Evolutionary conservation across 2,888 invertebrate species (phyloP), one percentile per base, ranked within the genome.

Genomic region (Anthrax anthrax): DNA sequence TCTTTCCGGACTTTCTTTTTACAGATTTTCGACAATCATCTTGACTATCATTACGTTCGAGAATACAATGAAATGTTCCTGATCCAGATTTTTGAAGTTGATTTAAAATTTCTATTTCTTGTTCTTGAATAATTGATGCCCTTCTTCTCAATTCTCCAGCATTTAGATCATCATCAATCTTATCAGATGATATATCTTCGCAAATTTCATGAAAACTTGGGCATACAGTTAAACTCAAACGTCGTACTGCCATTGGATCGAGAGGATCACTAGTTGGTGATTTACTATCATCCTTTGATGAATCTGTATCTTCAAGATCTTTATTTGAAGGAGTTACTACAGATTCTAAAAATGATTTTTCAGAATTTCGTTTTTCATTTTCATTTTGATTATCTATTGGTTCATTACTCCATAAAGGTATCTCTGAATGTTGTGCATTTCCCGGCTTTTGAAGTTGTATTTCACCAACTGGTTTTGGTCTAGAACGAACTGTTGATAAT

Each of bases 261-360:
- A 53, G 47, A 4, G 37, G 47, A 23, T 54, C 39, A 27, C 23
- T 9, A 17, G 37, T 44, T 16, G 42, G 19, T 34, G 54, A 44
- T 39, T 56, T 49, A 39, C 55, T 51, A 47, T 52, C 47, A 27
- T 37, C 37, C 10, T 18, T 17, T n/a, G 18, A 13, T 18, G 18
- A 17, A 3, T 8, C 13, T 23, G 27, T 38, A 27, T 64, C 60
- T 29, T 64, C 63, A 27, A 62, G 61, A 56, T 73, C 65, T 57
- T 75, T 71, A 57, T 81, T 76, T 56, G 23, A 23, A 6, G 75
- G 77, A 23, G 85, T 78, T 39, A 77, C 66, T 59, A 81, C 82
- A 60, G 86, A 84, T 63, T 88, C 86, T 18, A 83, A 74, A 46
- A 88, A 68, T 54, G 81, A 70, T 53, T 84, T 84, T 1, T 86